Conservation (phyloP, 2,888 invertebrate genomes). For the Melinaea menophilus region DNA sequence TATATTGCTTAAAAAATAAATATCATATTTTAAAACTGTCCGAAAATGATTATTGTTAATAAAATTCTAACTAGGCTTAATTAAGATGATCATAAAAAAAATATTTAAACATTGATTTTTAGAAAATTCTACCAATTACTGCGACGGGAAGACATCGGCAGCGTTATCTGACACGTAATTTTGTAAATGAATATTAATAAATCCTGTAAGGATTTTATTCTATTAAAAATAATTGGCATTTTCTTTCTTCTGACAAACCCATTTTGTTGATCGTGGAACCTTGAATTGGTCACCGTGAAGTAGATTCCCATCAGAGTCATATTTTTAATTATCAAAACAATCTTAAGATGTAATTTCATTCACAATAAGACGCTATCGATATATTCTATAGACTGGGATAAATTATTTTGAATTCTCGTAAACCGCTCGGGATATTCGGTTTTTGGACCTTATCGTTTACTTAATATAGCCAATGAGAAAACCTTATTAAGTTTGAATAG, state of each 20-base stretch:
- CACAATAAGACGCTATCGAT: no score
- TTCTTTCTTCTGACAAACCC: no score
- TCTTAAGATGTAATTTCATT: no score
- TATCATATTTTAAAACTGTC: no score
- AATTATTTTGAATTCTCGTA: no score
- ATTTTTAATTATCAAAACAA: no score
- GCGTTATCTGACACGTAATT: constrained; percentile 25
- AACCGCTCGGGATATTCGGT: no score
- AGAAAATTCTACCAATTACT: not conserved
- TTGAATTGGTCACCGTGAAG: no score
- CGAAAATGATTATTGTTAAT: not conserved
- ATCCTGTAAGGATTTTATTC: constrained; percentile 8
- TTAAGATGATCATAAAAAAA: not conserved
- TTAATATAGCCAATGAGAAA: not conserved
- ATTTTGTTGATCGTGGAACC: no score
- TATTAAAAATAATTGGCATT: not conserved
- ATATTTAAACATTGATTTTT: constrained; percentile 2
- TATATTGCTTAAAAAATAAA: no score
- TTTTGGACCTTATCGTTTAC: not conserved
- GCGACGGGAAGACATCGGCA: constrained; percentile 9
- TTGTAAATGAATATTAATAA: constrained; percentile 45
- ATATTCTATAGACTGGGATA: no score
- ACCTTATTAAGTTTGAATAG: not conserved
- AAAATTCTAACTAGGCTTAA: not conserved
- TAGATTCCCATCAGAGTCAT: no score